Percentiles rank a stretch among this genome's conserved stretches.
Conservation (phyloP, 2,113 vertebrate genomes). For the Petroica traversi region DNA sequence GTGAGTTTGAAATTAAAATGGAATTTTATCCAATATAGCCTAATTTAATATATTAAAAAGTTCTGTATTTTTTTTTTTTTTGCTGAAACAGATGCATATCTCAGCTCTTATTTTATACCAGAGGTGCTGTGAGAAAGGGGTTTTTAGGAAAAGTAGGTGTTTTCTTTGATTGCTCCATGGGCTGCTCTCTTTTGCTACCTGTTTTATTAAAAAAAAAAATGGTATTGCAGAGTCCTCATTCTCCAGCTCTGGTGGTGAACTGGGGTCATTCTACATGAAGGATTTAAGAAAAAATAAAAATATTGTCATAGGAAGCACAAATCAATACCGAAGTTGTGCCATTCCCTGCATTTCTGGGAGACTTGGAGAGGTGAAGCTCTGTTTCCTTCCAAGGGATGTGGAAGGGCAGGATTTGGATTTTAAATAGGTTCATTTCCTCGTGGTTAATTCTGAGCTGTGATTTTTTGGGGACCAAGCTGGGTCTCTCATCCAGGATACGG, state of each 20-base stretch:
- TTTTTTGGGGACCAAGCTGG: not conserved
- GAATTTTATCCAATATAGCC: not conserved
- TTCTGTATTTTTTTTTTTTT: not conserved
- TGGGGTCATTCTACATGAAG: not conserved
- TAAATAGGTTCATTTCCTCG: not conserved
- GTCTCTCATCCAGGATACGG: not conserved
- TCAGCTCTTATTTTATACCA: not conserved
- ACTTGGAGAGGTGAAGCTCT: not conserved
- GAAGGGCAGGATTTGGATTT: not conserved
- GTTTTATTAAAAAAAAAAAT: not conserved
- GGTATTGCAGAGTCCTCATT: not conserved
- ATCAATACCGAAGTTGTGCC: not conserved
- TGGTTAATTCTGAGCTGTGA: not conserved
- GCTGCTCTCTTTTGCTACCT: not conserved
- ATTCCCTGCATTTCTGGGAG: not conserved
- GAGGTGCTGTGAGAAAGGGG: not conserved
- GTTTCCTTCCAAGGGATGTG: not conserved
- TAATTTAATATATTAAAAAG: conserved; percentile 9
- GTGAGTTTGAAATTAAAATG: conserved; percentile 25
- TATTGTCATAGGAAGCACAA: fast-evolving
- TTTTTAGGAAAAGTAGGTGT: not conserved
- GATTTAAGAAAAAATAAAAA: not conserved
- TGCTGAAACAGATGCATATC: not conserved
- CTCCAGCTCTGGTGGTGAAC: not conserved
- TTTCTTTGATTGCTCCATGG: not conserved